A percentile compares a stretch with the other conserved stretches of the same genome.
Conservation (phyloP, 2,113 vertebrate species). For the Rhineura floridana region DNA sequence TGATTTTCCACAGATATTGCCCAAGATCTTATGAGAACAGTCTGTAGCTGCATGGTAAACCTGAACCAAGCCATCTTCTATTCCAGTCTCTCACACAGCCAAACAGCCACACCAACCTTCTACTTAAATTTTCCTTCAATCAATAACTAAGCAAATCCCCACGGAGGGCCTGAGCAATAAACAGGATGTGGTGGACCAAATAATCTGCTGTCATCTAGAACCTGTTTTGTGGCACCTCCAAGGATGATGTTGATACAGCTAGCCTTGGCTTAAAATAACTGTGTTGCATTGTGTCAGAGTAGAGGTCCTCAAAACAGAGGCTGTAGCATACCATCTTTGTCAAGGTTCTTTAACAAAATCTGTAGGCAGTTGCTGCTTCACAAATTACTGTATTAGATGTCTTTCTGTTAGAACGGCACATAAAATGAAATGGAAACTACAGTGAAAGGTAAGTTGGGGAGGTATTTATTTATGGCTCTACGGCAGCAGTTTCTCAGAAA, state of each 20-base stretch:
- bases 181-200: background rate
- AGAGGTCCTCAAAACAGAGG: background rate
- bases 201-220: background rate
- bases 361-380: background rate
- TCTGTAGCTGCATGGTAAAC: background rate
- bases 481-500: background rate
- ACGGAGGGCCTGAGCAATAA: background rate
- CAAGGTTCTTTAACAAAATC: background rate
- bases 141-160: background rate
- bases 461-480: background rate
- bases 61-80: background rate
- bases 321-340: background rate
- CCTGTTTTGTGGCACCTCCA: background rate
- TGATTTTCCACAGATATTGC: background rate
- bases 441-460: slow-evolving; percentile 1
- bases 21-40: background rate
- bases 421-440: background rate
- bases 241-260: background rate
- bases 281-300: background rate
- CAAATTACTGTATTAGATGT: background rate
- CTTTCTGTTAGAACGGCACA: background rate
- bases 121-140: background rate
- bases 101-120: background rate
- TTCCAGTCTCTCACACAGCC: background rate
- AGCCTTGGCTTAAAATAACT: background rate